Evolutionary conservation across 2,797 vertebrate genomes (phyloP).

Genomic region (Enoplosus armatus): DNA sequence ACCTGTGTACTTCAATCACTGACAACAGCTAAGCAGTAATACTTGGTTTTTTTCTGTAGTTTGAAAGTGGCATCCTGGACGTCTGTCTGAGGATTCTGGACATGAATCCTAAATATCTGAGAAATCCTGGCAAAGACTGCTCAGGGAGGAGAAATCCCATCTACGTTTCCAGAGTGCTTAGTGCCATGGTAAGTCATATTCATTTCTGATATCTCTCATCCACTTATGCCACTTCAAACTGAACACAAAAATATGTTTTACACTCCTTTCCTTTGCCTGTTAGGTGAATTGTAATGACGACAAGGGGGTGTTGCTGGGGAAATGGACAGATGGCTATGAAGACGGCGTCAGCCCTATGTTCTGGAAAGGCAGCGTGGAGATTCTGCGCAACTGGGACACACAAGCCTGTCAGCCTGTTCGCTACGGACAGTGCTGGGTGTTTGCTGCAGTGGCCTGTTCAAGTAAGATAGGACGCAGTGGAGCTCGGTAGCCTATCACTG

Average conservation of each 20-base stretch:
- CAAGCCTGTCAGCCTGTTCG: constrained; percentile 89
- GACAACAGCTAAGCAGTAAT: not conserved
- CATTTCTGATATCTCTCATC: not conserved
- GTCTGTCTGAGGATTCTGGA: constrained; percentile 91
- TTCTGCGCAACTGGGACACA: constrained; percentile 89
- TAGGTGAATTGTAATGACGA: constrained; percentile 97
- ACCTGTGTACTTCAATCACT: not conserved
- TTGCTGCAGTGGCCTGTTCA: constrained; percentile 94
- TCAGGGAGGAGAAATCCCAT: constrained; percentile 90
- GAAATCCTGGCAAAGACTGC: constrained; percentile 87
- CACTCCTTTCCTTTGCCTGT: constrained; percentile 10
- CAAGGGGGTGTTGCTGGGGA: constrained; percentile 89
- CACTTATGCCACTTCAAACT: not conserved
- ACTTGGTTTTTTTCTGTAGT: constrained; percentile 79
- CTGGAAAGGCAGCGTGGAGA: constrained; percentile 94
- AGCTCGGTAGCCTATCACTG: constrained; percentile 31
- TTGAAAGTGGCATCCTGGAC: constrained; percentile 91
- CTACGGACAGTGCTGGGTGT: constrained; percentile 98
- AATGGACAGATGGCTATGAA: constrained; percentile 86
- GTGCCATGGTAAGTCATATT: constrained; percentile 90
- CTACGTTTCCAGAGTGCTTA: constrained; percentile 93
- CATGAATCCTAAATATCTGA: constrained; percentile 90
- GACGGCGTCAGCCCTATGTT: constrained; percentile 91
- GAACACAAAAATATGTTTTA: not conserved
- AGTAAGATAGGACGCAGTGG: constrained; percentile 80